A percentile compares a stretch with the other conserved stretches of the same genome.
Evolutionary conservation across 2,888 invertebrate genomes (phyloP).

Genomic region (Dicycla oo): DNA sequence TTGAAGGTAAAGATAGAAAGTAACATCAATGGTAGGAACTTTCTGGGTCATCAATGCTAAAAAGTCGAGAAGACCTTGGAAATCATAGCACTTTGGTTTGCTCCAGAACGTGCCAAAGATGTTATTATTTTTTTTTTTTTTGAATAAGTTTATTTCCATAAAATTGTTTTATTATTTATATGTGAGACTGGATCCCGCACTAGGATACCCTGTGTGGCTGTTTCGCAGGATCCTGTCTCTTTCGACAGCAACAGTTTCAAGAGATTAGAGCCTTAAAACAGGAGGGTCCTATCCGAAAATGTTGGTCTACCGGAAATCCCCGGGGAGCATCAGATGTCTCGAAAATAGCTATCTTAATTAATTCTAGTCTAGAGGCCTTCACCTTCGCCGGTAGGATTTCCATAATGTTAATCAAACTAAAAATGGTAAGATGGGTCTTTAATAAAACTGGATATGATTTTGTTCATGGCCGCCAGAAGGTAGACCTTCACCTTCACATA

Average conservation of each 20-base stretch:
- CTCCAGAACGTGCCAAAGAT: not conserved
- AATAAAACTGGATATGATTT: constrained; percentile 6
- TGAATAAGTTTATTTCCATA: too few species aligned
- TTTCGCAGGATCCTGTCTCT: not conserved
- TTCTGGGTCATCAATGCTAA: not conserved
- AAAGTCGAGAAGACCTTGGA: not conserved
- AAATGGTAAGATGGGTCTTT: not conserved
- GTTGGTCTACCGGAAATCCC: not conserved
- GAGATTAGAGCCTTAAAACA: not conserved
- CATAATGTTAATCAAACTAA: not conserved
- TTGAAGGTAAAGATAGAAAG: constrained; percentile 4
- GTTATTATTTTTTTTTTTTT: too few species aligned
- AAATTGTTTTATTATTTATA: too few species aligned
- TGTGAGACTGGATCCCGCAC: not conserved
- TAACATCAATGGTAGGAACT: not conserved
- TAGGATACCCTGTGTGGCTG: not conserved
- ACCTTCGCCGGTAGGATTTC: constrained; percentile 9
- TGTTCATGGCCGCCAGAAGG: constrained; percentile 5
- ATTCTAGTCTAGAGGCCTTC: not conserved
- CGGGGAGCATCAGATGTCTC: not conserved
- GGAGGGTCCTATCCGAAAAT: not conserved
- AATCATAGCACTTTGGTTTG: not conserved
- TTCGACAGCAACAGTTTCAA: not conserved
- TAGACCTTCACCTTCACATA: too few species aligned
- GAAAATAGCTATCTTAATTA: not conserved